A percentile compares a stretch with the other conserved stretches of the same genome.
These are phyloP conservation scores for Antigone vipio DNA, from an alignment of 2,113 vertebrate genomes.

Conservation along the genomic window DNA sequence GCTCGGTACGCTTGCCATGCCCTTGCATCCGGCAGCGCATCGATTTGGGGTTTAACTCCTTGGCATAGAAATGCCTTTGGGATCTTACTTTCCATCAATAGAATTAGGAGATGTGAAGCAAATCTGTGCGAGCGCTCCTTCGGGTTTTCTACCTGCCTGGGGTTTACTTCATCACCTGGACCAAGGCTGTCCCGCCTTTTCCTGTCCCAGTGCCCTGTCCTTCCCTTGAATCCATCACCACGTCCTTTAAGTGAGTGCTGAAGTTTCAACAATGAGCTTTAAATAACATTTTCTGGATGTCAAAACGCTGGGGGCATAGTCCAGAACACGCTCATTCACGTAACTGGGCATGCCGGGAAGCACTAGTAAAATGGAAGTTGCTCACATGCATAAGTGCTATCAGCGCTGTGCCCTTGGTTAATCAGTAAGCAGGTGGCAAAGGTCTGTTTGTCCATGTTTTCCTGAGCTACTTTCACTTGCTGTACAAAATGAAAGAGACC, in stretches of 20 bases:
- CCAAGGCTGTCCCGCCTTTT: neutral
- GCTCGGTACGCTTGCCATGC: accelerated
- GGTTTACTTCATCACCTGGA: neutral
- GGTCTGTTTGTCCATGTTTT: neutral
- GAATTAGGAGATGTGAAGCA: neutral
- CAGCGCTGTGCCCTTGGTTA: neutral
- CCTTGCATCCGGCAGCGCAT: accelerated
- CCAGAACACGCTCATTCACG: neutral
- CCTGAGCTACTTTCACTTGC: neutral
- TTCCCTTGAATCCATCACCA: neutral
- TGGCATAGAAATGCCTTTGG: neutral
- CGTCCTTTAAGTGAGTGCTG: neutral
- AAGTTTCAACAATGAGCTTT: neutral
- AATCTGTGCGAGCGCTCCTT: neutral
- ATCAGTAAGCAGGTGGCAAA: neutral
- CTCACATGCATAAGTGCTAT: accelerated
- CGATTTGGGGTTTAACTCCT: neutral
- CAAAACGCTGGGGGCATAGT: neutral
- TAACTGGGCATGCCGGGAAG: accelerated
- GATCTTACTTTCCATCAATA: neutral
- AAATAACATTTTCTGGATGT: neutral
- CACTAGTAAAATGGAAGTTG: neutral
- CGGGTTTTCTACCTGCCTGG: neutral
- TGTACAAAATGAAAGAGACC: neutral
- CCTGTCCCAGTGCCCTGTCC: neutral